phyloP scores from a whole-genome alignment of 2,888 invertebrate genomes.

The Phaedon cochleariae region DNA sequence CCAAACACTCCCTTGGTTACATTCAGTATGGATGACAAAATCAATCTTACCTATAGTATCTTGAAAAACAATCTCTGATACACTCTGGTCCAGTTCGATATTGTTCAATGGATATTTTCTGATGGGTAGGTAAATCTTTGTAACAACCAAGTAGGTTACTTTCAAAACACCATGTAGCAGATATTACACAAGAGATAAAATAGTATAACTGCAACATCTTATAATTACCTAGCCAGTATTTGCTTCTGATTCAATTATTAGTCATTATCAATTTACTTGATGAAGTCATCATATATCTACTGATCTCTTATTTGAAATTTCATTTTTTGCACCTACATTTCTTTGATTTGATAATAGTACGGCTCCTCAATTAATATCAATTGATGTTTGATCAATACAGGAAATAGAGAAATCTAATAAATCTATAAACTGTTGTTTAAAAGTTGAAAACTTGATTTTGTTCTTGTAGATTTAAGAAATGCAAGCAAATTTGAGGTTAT shows the following conservation, averaged over 20 bases:
- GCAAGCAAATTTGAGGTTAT: too few relatives aligned
- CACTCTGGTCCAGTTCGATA: conserved; percentile 43
- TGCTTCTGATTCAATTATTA: background rate
- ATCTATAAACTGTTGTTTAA: too few relatives aligned
- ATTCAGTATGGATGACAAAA: conserved; percentile 4
- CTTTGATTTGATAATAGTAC: background rate
- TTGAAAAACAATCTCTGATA: conserved; percentile 45
- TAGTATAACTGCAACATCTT: conserved; percentile 28
- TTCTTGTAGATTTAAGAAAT: too few relatives aligned
- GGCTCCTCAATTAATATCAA: background rate
- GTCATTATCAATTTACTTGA: background rate
- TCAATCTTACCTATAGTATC: conserved; percentile 48
- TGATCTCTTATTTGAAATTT: background rate
- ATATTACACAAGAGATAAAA: conserved; percentile 23
- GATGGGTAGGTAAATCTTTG: conserved; percentile 40
- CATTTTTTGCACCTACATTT: background rate
- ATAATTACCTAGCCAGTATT: conserved; percentile 34
- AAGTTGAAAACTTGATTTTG: too few relatives aligned
- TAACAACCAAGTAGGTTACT: conserved; percentile 49
- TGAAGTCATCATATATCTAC: conserved; percentile 12
- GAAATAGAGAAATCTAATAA: too few relatives aligned
- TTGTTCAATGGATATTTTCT: conserved; percentile 38
- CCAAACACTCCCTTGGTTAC: conserved; percentile 16
- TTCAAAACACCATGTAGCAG: conserved; percentile 26
- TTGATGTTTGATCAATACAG: conserved; percentile 5